Conservation (phyloP, 2,797 vertebrate genomes). For the Spheniscus humboldti region DNA sequence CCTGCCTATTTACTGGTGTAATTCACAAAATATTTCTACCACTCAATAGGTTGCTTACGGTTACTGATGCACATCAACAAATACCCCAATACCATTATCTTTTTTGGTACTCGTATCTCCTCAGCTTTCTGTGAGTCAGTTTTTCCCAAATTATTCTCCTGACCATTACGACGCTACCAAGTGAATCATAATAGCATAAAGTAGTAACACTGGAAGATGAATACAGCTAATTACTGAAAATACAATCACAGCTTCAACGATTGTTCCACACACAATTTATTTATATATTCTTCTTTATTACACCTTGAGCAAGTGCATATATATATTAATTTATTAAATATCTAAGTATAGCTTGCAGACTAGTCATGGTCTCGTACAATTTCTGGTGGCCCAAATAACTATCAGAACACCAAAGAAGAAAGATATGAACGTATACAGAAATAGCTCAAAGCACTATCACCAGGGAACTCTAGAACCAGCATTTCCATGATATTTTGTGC, state of each 20-base stretch:
- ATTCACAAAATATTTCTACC: background rate
- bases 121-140: background rate
- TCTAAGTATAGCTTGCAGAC: background rate
- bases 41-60: background rate
- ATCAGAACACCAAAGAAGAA: background rate
- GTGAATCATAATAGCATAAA: background rate
- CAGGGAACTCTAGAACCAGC: background rate
- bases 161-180: background rate
- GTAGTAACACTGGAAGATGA: background rate
- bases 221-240: background rate
- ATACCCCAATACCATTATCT: background rate
- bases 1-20: background rate
- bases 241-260: slow-evolving; percentile 14
- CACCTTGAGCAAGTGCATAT: background rate
- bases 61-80: background rate
- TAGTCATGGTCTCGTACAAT: background rate
- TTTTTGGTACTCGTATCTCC: background rate
- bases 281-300: background rate
- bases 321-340: background rate
- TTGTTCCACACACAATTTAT: background rate
- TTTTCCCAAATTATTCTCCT: background rate
- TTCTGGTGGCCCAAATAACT: background rate
- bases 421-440: background rate
- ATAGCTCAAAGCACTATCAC: background rate
- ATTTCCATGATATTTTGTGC: background rate